Evolutionary conservation across 2,888 invertebrate species (phyloP), one percentile per base, ranked within the genome.

Genomic region (Exocentrus adspersus): DNA sequence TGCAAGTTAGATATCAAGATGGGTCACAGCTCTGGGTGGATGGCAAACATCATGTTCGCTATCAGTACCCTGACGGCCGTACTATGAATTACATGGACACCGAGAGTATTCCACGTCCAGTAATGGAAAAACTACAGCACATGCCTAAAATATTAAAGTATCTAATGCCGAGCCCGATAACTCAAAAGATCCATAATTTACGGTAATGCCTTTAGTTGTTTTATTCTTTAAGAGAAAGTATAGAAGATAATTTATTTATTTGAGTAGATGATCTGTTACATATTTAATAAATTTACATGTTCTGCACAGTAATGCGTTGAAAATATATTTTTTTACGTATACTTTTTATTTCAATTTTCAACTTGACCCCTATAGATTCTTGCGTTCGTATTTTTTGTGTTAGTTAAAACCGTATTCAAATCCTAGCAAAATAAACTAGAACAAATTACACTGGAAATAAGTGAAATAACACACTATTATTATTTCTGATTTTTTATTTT

Each of bases 101-200:
- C 37, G 82, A 82, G 67, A 77, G 74, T 67, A 79, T 83, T 62
- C 82, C 82, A 14, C 72, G 75, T 30, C 69, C 73, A 16, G 80
- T 85, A 21, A 78, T 81, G 73, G 84, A 85, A 54, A 86, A 85
- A 69, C 73, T 86, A 54, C 79, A 80, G 64, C 79, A 84, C 60
- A 80, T 86, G 77, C 84, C 84, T 1, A 83, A 80, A 67, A 80
- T 85, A 62, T 76, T 85, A 63, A 81, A 82, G 69, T 79, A 83
- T 74, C 75, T 85, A 59, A 77, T 81, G 80, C 72, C 82, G 73
- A 74, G 76, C 75, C 67, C 77, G 12, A 53, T 70, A 48, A 70
- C 70, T 20, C 77, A 74, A 17, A 78, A 78, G 68, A 67, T 75
- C 53, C 74, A 70, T 43, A 72, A 73, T 67, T 65, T 76, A 58